Evolutionary conservation across 2,888 invertebrate species (phyloP).

Genomic region (Octonoba sinensis): DNA sequence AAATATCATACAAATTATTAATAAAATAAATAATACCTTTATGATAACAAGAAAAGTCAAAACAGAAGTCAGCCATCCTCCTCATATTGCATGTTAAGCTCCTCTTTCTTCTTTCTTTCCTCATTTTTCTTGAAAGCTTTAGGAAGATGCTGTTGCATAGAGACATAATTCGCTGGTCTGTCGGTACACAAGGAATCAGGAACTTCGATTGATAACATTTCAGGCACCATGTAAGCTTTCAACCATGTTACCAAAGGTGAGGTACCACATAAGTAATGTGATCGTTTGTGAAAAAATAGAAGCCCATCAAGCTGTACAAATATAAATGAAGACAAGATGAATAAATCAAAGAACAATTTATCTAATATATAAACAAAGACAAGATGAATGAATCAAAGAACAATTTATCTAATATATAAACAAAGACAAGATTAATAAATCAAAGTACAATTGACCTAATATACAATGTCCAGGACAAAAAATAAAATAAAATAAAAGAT

Average conservation of each 20-base stretch:
- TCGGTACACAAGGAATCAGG: conserved; percentile 67
- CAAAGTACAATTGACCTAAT: too few relatives aligned
- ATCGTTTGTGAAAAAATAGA: conserved; percentile 89
- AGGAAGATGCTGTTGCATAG: conserved; percentile 58
- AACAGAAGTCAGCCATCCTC: conserved; percentile 7
- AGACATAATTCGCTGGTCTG: conserved; percentile 63
- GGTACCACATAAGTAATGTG: conserved; percentile 82
- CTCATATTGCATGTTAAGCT: conserved; percentile 57
- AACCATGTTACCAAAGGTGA: conserved; percentile 95
- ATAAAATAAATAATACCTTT: too few relatives aligned
- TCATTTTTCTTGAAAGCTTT: conserved; percentile 52
- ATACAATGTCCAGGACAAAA: too few relatives aligned
- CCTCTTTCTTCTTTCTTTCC: conserved; percentile 52
- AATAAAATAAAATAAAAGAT: too few relatives aligned
- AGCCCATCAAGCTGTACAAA: conserved; percentile 82
- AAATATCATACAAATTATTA: too few relatives aligned
- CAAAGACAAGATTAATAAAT: too few relatives aligned
- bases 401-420: too few relatives aligned
- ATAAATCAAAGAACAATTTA: not conserved
- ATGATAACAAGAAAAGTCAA: not conserved
- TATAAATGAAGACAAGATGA: not conserved
- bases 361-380: not conserved
- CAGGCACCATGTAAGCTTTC: conserved; percentile 87
- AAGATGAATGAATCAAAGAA: not conserved
- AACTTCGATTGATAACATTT: conserved; percentile 77